A percentile compares a stretch with the other conserved stretches of the same genome.
These are phyloP conservation scores for Mormyrus iriodes DNA, from an alignment of 2,113 vertebrate species.

Conservation along the genomic window DNA sequence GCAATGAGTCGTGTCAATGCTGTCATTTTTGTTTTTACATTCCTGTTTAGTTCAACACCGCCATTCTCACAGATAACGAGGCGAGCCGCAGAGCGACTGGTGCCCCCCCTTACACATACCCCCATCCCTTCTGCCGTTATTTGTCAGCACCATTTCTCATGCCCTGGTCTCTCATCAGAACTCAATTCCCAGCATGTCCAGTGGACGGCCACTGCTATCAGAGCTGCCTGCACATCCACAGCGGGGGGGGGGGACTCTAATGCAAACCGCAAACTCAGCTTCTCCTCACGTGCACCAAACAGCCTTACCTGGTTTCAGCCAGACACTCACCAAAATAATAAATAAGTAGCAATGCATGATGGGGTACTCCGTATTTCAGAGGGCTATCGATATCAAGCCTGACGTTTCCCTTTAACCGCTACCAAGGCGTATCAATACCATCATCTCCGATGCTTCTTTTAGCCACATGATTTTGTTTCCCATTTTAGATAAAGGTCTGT, in stretches of 20 bases:
- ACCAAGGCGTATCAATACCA: background rate
- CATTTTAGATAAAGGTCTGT: background rate
- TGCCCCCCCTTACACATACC: background rate
- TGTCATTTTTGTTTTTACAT: background rate
- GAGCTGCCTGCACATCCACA: too few relatives aligned
- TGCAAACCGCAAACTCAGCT: background rate
- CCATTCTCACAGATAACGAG: background rate
- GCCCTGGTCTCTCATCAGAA: conserved; percentile 9
- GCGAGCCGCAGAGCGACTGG: background rate
- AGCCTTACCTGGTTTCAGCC: background rate
- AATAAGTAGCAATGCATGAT: background rate
- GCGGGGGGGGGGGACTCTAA: background rate
- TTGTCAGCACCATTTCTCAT: conserved; percentile 22
- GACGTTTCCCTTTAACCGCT: background rate
- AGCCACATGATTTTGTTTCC: background rate
- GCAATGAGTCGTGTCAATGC: background rate
- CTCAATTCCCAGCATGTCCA: background rate
- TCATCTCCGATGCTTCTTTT: background rate
- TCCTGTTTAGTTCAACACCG: too few relatives aligned
- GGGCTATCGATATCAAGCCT: background rate
- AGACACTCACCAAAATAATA: background rate
- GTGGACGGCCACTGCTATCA: background rate
- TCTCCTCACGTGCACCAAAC: background rate
- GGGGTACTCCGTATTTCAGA: background rate
- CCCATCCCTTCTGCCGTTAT: background rate